Evolutionary conservation across 2,113 vertebrate genomes (phyloP).

Genomic region (Heliornis fulica): DNA sequence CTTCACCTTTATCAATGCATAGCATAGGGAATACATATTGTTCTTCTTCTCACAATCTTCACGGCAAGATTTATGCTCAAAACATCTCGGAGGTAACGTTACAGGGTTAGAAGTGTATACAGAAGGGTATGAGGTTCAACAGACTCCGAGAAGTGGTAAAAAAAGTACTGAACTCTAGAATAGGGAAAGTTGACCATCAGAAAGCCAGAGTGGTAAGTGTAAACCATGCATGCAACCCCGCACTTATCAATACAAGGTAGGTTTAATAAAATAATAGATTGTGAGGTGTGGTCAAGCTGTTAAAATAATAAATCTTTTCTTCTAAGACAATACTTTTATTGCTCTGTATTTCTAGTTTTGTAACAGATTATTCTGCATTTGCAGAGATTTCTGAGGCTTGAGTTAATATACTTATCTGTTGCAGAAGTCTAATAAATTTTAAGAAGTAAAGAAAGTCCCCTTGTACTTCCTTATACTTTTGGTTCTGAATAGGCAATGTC

Average conservation of each 20-base stretch:
- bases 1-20: not conserved
- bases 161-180: not conserved
- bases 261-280: not conserved
- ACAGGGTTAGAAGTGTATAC: not conserved
- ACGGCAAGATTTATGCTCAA: not conserved
- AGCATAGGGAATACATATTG: not conserved
- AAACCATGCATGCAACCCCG: not conserved
- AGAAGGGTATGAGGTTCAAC: not conserved
- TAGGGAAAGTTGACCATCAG: not conserved
- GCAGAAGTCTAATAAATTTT: slow-evolving; percentile 25
- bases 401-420: slow-evolving; percentile 6
- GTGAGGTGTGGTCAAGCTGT: not conserved
- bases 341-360: not conserved
- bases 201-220: not conserved
- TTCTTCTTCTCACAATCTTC: not conserved
- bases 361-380: not conserved
- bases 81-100: rapidly evolving
- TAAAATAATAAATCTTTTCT: not conserved
- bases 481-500: not conserved
- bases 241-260: not conserved
- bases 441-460: slow-evolving; percentile 40
- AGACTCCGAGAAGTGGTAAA: not conserved
- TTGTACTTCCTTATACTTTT: not conserved
- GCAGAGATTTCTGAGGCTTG: not conserved
- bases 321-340: not conserved